These are phyloP conservation scores for Heterocephalus glaber DNA, from an alignment of 2,113 vertebrate genomes.

Conservation along the genomic window DNA sequence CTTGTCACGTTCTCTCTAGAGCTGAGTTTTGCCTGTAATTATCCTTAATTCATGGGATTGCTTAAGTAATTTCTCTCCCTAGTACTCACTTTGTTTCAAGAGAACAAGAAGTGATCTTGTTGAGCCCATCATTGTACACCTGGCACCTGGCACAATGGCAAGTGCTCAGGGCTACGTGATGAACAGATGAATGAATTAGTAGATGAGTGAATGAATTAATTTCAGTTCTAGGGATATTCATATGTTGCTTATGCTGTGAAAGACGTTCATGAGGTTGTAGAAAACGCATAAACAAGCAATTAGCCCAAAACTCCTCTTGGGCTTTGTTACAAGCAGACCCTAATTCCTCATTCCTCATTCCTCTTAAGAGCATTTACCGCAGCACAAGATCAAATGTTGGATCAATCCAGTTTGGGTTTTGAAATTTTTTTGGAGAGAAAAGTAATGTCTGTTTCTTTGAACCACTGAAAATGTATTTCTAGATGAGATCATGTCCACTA, in stretches of 20 bases:
- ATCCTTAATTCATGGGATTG: background rate
- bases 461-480: constrained; percentile 25
- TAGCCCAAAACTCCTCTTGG: background rate
- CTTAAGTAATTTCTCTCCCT: background rate
- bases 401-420: background rate
- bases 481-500: background rate
- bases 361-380: background rate
- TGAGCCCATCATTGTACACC: background rate
- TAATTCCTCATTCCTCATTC: background rate
- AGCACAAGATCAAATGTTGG: background rate
- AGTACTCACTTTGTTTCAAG: background rate
- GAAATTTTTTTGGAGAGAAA: background rate
- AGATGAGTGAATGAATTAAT: background rate
- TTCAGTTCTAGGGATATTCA: background rate
- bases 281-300: background rate
- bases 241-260: background rate
- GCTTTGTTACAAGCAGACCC: background rate
- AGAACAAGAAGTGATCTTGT: background rate
- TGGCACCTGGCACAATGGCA: background rate
- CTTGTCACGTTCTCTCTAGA: background rate
- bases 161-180: background rate
- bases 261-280: background rate
- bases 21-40: background rate
- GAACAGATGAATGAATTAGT: background rate
- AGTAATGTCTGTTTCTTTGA: background rate